Percentiles rank a stretch among this genome's conserved stretches.
phyloP scores from a whole-genome alignment of 2,797 vertebrate species.

The Micromesistius poutassou region DNA sequence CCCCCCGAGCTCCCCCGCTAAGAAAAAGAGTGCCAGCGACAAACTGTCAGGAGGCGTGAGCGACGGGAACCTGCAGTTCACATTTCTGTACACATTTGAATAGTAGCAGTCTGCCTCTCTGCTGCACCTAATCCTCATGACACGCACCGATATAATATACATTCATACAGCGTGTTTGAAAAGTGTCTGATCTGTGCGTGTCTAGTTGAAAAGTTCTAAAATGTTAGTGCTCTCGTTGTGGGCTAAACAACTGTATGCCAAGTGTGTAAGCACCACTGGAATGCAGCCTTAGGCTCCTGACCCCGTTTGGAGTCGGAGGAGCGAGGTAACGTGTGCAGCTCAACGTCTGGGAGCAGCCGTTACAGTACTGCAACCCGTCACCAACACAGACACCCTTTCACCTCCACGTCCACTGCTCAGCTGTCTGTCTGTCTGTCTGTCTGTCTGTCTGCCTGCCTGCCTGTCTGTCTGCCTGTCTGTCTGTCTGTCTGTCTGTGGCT shows the following conservation, averaged over 20 bases:
- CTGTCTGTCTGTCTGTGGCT: not conserved
- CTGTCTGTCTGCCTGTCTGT: no score
- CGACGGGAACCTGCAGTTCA: not conserved
- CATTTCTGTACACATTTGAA: not conserved
- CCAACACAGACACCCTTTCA: no score
- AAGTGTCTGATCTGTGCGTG: conserved; percentile 27
- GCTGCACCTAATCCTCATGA: not conserved
- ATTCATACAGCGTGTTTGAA: conserved; percentile 8
- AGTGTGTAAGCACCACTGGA: conserved; percentile 13
- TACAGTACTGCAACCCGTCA: not conserved
- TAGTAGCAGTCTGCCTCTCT: not conserved
- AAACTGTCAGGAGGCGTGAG: not conserved
- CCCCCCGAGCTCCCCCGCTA: not conserved
- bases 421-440: not conserved
- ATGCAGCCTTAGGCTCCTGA: conserved; percentile 20
- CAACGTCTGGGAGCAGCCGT: not conserved
- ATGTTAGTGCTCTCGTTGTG: conserved; percentile 23
- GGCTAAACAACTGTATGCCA: conserved; percentile 37
- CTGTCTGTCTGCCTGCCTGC: no score
- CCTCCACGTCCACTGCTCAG: not conserved
- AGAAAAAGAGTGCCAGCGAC: not conserved
- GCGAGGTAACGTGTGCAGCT: not conserved
- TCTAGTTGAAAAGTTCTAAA: conserved; percentile 19
- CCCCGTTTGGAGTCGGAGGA: conserved; percentile 15
- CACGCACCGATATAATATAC: not conserved